Evolutionary conservation across 2,113 vertebrate genomes (phyloP).

Genomic region (Corythornis madagascariensis): DNA sequence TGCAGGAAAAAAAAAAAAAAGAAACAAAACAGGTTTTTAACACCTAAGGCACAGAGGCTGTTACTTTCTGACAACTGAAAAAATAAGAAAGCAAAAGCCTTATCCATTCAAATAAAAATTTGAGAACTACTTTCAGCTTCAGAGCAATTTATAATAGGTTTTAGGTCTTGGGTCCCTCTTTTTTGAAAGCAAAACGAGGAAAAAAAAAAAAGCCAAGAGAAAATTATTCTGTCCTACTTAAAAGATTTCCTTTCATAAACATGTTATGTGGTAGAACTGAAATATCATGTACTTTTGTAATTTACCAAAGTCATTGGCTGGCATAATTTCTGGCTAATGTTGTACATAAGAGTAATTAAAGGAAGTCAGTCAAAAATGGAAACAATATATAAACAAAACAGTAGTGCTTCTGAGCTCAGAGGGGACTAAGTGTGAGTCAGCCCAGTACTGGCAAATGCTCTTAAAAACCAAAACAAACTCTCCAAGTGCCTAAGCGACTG

Average conservation of each 20-base stretch:
- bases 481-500: background rate
- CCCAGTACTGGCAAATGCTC: background rate
- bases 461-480: background rate
- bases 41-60: background rate
- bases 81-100: background rate
- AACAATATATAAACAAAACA: background rate
- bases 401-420: background rate
- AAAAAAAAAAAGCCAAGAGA: background rate
- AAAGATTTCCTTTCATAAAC: background rate
- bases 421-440: background rate
- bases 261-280: background rate
- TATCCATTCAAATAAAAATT: background rate
- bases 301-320: background rate
- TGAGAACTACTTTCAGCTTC: background rate
- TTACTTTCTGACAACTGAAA: background rate
- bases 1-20: constrained; percentile 56
- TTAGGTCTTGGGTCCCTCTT: background rate
- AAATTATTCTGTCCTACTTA: background rate
- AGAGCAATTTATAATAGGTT: background rate
- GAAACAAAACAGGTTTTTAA: background rate
- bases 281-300: background rate
- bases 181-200: background rate
- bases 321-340: constrained; percentile 7
- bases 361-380: background rate
- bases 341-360: background rate